Evolutionary conservation across 2,888 invertebrate genomes (phyloP).

Genomic region (Harpalus rufipes): DNA sequence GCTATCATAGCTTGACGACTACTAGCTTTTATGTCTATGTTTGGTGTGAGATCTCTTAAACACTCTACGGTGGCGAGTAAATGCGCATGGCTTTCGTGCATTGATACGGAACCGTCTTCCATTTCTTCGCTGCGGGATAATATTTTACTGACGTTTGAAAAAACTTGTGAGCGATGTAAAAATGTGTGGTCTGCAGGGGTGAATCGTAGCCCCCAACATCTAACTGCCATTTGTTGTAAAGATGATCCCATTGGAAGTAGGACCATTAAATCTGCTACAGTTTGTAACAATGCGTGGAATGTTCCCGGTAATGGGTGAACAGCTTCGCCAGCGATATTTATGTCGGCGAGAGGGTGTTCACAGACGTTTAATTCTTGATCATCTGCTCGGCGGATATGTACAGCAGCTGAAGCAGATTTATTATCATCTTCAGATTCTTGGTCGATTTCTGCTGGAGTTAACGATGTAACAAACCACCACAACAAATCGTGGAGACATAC

Average conservation of each 20-base stretch:
- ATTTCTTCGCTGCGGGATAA: slow-evolving; percentile 94
- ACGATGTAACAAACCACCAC: slow-evolving; percentile 96
- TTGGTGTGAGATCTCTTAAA: slow-evolving; percentile 86
- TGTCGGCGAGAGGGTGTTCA: slow-evolving; percentile 90
- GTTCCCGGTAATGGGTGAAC: slow-evolving; percentile 81
- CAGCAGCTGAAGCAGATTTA: slow-evolving; percentile 69
- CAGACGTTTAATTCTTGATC: slow-evolving; percentile 80
- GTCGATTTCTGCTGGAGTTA: slow-evolving; percentile 81
- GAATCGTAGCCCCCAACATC: slow-evolving; percentile 96
- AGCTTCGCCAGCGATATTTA: slow-evolving; percentile 86
- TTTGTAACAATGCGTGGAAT: slow-evolving; percentile 92
- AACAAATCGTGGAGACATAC: slow-evolving; percentile 95
- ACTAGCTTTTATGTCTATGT: slow-evolving; percentile 91
- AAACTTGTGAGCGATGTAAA: slow-evolving; percentile 88
- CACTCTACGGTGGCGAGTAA: slow-evolving; percentile 81
- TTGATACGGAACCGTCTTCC: slow-evolving; percentile 80
- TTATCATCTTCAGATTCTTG: slow-evolving; percentile 81
- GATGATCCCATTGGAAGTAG: slow-evolving; percentile 92
- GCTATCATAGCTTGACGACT: slow-evolving; percentile 96
- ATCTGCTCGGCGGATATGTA: slow-evolving; percentile 72
- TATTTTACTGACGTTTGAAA: slow-evolving; percentile 97
- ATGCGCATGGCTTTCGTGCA: slow-evolving; percentile 81
- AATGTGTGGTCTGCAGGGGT: slow-evolving; percentile 94
- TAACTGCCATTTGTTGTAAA: slow-evolving; percentile 93
- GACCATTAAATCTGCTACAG: slow-evolving; percentile 94